Base-by-base conservation (phyloP, 2,113 vertebrate species). In the Fregetta grallaria region DNA sequence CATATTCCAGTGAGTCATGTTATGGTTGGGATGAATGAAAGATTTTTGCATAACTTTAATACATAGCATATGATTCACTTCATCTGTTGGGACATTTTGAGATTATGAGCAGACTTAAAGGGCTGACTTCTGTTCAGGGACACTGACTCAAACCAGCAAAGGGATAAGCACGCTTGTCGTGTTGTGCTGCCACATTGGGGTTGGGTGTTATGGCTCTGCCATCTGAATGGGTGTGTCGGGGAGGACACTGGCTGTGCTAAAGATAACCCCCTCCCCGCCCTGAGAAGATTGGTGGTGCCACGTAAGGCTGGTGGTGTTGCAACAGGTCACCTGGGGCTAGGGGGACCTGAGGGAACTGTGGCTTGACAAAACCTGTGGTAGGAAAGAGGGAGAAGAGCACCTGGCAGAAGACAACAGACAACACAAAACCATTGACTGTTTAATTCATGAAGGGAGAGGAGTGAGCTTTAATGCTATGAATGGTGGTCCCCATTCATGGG, bases 1-100 rank as follows among this genome's bases (percentile, higher is more conserved):
- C 59, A 52, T 92, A 62, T 38, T 68, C 29, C 45, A 70, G 66
- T 94, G 78, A 96, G 63, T 96, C 88, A 62, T 79, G 17, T 45
- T 90, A 47, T 2, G 1, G 36, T 73, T 93, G 62, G 45, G 55
- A 58, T 86, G 75, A 88, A 92, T 62, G 49, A 56, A 90, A 65
- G 49, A 70, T 82, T 73, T 94, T 70, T 96, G 42, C 13, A 10
- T 86, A 56, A 38, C 67, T 70, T 72, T 20, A 79, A 58, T 66
- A 73, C 4, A 6, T 22, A 50, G 29, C 26, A 67, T 32, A 50
- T 63, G 49, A 67, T 93, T 84, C 29, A 38, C 22, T 77, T 86
- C 18, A 70, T 90, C 71, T 83, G 0, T 70, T 85, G 72, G 72
- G 34, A 8, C 12, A 23, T 77, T 91, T 91, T 66, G 75, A 74